Base-by-base conservation (phyloP, 2,888 invertebrate species). In the Thumatha senex region DNA sequence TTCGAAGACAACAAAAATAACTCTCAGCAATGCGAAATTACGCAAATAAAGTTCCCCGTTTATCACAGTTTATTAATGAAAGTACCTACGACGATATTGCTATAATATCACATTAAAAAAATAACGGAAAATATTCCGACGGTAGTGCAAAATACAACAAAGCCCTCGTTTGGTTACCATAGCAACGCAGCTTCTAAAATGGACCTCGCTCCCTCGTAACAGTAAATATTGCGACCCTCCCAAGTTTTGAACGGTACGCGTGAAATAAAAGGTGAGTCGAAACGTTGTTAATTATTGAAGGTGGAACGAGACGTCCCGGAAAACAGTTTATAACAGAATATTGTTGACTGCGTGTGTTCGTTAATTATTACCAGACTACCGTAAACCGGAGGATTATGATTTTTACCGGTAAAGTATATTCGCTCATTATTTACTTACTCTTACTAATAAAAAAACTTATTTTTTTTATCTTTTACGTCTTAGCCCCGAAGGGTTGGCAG, bases 161-260 rank as follows among this genome's bases (percentile, higher is more conserved):
- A 35, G 35, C 13, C 24, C n/a, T 35, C 30, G 29, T 45, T 14
- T 30, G 60, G 84, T 86, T 71, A 49, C 76, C 74, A 81, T 81
- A 63, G 75, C 61, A 76, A 86, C 84, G 58, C 46, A 51, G 63
- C 64, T 59, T 57, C 54, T 46, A 51, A 58, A 62, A 69, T 61
- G 67, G 61, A 68, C 64, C 66, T 64, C 64, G 54, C 57, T 59
- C 61, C 57, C 66, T 36, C 44, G 35, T 73, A 72, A 73, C 75
- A 72, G 72, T 78, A 76, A 77, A 76, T 76, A 71, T 70, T 63
- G 67, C 62, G 61, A 57, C 62, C 61, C 47, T 49, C 43, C 58
- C 49, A 64, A 63, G 58, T 64, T 64, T 58, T 54, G 62, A 58
- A 56, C 54, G 51, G 57, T 35, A 54, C 51, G 42, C 59, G 63